These are phyloP conservation scores for Perca schrenkii DNA, from an alignment of 2,113 vertebrate genomes.

Conservation along the genomic window DNA sequence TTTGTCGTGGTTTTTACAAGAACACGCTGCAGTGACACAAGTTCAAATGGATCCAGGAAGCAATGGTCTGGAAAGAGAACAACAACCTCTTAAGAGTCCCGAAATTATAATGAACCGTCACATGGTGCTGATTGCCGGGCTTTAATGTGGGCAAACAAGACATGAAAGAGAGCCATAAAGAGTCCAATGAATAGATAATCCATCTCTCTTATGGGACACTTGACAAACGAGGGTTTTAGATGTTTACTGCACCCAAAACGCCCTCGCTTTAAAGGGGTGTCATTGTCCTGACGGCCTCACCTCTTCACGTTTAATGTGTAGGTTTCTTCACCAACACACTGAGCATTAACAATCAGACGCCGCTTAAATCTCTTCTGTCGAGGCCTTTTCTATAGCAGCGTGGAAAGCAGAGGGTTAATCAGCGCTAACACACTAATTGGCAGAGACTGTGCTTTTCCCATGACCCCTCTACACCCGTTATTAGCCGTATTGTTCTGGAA, in stretches of 20 bases:
- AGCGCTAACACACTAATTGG: conserved; percentile 63
- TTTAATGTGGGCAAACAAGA: conserved; percentile 74
- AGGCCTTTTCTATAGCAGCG: not conserved
- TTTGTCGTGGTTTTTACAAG: conserved; percentile 44
- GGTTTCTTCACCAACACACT: not conserved
- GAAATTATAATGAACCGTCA: conserved; percentile 52
- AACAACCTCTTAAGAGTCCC: conserved; percentile 58
- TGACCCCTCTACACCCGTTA: conserved; percentile 68
- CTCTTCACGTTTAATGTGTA: conserved; percentile 3
- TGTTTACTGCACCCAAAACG: conserved; percentile 48
- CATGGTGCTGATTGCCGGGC: conserved; percentile 56
- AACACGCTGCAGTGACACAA: conserved; percentile 31
- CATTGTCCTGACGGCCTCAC: conserved; percentile 32
- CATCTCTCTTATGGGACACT: conserved; percentile 62
- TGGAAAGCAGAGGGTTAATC: conserved; percentile 68
- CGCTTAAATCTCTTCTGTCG: not conserved
- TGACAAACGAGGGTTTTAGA: conserved; percentile 59
- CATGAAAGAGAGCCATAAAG: conserved; percentile 69
- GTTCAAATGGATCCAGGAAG: conserved; percentile 56
- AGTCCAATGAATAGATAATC: conserved; percentile 64
- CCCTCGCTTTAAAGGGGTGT: conserved; percentile 27
- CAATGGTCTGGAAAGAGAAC: conserved; percentile 58
- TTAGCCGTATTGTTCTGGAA: conserved; percentile 63
- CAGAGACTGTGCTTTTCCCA: conserved; percentile 74
- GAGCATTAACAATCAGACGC: not conserved